Evolutionary conservation across 2,888 invertebrate genomes (phyloP).

Genomic region (Perithous albicinctus): DNA sequence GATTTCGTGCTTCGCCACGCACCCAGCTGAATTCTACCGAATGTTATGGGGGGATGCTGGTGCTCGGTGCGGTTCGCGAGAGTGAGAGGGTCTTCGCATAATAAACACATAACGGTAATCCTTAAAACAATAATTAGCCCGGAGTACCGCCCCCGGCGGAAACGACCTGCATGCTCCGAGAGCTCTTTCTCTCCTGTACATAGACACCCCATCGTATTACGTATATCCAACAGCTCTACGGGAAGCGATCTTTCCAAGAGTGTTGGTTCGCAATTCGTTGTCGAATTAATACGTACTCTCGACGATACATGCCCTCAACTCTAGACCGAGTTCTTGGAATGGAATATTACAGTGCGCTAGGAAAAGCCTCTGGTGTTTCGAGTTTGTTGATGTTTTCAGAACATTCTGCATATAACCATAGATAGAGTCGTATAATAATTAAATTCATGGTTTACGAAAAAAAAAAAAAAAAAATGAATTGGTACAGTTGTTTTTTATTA

Average conservation of each 20-base stretch:
- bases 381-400: conserved; percentile 47
- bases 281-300: conserved; percentile 76
- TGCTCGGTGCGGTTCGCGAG: conserved; percentile 58
- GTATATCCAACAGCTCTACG: conserved; percentile 41
- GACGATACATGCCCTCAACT: conserved; percentile 44
- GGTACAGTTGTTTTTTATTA: conserved; percentile 4
- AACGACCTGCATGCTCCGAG: conserved; percentile 48
- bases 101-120: conserved; percentile 85
- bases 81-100: conserved; percentile 79
- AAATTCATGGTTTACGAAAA: not conserved
- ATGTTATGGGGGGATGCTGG: conserved; percentile 75
- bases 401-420: conserved; percentile 14
- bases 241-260: conserved; percentile 69
- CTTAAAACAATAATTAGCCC: conserved; percentile 84
- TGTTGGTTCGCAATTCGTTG: conserved; percentile 75
- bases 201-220: conserved; percentile 4
- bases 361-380: conserved; percentile 43
- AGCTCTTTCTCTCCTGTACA: conserved; percentile 49
- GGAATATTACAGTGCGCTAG: conserved; percentile 48
- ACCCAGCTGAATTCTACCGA: conserved; percentile 81
- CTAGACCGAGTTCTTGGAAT: conserved; percentile 34
- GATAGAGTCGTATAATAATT: conserved; percentile 8
- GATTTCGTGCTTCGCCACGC: conserved; percentile 71
- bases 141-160: conserved; percentile 73
- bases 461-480: not conserved